Base-by-base conservation (phyloP, 2,797 vertebrate genomes). In the Melanotaenia boesemani region DNA sequence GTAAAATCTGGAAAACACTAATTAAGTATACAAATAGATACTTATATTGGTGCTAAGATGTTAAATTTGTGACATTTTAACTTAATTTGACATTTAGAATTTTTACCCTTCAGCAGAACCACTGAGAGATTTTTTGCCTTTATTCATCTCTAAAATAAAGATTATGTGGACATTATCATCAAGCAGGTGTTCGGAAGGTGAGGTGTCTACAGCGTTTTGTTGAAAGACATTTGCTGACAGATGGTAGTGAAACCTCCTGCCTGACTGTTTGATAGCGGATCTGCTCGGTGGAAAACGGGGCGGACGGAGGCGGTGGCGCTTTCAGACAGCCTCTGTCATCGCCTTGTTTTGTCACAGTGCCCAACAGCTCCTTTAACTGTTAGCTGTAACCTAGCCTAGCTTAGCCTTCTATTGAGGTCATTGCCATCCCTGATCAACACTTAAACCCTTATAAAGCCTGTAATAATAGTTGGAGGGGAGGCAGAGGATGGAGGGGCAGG, bases 371-470 rank as follows among this genome's bases (percentile, higher is more conserved):
- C 82, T 85, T 91, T 91, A 90, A 83, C 83, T 80, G 80, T 90
- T 91, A 88, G 90, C 83, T 73, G n/a, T 86, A 76, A 82, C 87
- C 75, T 83, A 82, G 87, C 77, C 57, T 74, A 82, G 80, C 90
- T 84, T 76, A 82, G 84, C 86, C 80, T 75, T 80, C 73, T 75
- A 81, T 82, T 79, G 86, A 86, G 84, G 90, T 91, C 90, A 91
- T 32, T 78, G 83, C 82, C 86, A 41, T 75, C 74, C 77, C 76
- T 83, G 90, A 90, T 93, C 87, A 88, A 76, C 88, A 63, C 85
- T 81, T 84, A 91, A 93, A 90, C 73, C 92, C 90, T 86, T 91
- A 92, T 93, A 93, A 94, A 94, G 91, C 86, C 91, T 88, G 85
- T 85, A 85, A 91, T 90, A 87, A 91, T 86, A 90, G 81, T 79